Evolutionary conservation across 2,113 vertebrate genomes (phyloP).

Genomic region (Crypturellus undulatus): DNA sequence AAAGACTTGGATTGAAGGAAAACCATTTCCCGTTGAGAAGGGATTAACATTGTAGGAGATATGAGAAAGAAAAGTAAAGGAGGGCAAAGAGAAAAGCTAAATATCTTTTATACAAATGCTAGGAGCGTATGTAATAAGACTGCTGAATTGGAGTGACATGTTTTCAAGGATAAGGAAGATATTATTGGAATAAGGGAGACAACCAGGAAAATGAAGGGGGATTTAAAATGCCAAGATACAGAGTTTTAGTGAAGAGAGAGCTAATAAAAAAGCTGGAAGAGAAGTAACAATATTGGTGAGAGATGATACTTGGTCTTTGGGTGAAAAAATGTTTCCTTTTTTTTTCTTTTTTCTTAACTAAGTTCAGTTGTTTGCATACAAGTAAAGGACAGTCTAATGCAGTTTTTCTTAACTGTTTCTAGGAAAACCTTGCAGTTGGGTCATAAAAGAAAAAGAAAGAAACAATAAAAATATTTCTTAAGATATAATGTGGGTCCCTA

Average conservation of each 20-base stretch:
- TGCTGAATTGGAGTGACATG: conserved; percentile 74
- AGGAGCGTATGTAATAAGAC: conserved; percentile 70
- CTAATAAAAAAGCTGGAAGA: conserved; percentile 63
- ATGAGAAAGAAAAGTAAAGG: conserved; percentile 72
- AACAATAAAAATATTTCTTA: not conserved
- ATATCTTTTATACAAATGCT: conserved; percentile 75
- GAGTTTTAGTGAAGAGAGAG: conserved; percentile 70
- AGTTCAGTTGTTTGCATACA: not conserved
- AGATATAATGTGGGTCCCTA: not conserved
- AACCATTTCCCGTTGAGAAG: conserved; percentile 70
- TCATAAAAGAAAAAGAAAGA: not conserved
- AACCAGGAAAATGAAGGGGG: conserved; percentile 73
- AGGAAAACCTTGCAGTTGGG: not conserved
- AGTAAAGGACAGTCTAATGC: not conserved
- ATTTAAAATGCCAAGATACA: conserved; percentile 75
- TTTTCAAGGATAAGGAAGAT: conserved; percentile 78
- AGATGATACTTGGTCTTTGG: conserved; percentile 46
- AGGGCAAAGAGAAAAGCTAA: conserved; percentile 74
- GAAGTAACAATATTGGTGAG: conserved; percentile 64
- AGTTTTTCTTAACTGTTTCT: conserved; percentile 1
- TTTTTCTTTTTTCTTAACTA: not conserved
- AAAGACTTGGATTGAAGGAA: conserved; percentile 63
- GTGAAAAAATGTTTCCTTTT: not conserved
- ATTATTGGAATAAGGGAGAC: conserved; percentile 77
- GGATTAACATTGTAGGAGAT: conserved; percentile 73